phyloP scores from a whole-genome alignment of 2,113 vertebrate species.

The Vombatus ursinus region DNA sequence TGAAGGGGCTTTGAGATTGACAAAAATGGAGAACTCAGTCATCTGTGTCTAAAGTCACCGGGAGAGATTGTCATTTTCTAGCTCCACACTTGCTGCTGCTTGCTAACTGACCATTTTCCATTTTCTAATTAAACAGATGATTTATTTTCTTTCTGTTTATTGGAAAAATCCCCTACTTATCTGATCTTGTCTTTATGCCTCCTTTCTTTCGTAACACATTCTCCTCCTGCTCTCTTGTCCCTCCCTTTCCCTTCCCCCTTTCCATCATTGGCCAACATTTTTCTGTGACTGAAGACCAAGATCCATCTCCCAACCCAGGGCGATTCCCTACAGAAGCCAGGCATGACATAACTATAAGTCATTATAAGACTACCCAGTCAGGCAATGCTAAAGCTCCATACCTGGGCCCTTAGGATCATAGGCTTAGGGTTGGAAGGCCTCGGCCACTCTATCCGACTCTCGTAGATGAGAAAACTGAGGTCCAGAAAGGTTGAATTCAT shows the following conservation, averaged over 20 bases:
- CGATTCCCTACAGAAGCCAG: neutral
- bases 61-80: neutral
- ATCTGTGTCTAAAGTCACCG: constrained; percentile 25
- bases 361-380: neutral
- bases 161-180: constrained; percentile 31
- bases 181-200: neutral
- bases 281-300: constrained; percentile 2
- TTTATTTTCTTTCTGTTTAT: constrained; percentile 44
- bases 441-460: neutral
- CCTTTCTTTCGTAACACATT: neutral
- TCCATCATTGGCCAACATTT: neutral
- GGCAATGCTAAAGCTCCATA: neutral
- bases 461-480: constrained; percentile 12
- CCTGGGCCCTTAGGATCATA: constrained; percentile 7
- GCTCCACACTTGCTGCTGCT: neutral
- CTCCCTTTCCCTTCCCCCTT: neutral
- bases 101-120: constrained; percentile 27
- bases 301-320: neutral
- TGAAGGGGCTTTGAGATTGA: constrained; percentile 22
- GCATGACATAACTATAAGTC: neutral
- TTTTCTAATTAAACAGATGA: constrained; percentile 68
- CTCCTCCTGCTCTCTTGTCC: constrained; percentile 21
- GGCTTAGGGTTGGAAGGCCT: neutral
- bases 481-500: neutral
- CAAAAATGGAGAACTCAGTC: neutral